A percentile compares a stretch with the other conserved stretches of the same genome.
These are phyloP conservation scores for Microtus montanus DNA, from an alignment of 2,113 vertebrate species.

Conservation along the genomic window DNA sequence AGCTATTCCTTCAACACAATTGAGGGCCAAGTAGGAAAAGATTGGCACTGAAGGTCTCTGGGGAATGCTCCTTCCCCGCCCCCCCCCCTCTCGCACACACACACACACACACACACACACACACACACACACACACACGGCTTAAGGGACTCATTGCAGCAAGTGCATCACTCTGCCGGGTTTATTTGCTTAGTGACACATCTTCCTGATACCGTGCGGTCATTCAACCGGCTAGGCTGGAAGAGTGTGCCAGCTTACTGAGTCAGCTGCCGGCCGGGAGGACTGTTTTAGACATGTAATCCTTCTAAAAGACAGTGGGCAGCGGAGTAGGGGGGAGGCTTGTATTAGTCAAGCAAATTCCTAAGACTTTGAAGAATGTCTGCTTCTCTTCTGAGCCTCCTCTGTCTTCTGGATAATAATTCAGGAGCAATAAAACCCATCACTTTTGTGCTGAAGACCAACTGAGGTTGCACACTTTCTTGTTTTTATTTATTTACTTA, in stretches of 20 bases:
- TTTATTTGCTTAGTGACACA: slow-evolving; percentile 44
- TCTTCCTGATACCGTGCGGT: slow-evolving; percentile 31
- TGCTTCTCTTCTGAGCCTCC: not conserved
- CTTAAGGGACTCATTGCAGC: not conserved
- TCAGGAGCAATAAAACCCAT: not conserved
- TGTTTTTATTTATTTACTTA: not conserved
- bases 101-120: no score
- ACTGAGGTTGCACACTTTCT: not conserved
- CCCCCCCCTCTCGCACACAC: no score
- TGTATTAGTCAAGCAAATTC: not conserved
- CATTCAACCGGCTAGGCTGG: slow-evolving; percentile 32
- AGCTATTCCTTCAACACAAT: no score
- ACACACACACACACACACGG: not conserved
- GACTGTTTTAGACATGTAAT: not conserved
- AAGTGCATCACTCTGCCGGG: not conserved
- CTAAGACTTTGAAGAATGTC: not conserved
- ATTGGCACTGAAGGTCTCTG: no score
- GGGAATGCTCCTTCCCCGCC: no score
- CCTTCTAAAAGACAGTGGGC: not conserved
- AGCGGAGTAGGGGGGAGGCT: no score
- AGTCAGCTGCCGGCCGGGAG: slow-evolving; percentile 16
- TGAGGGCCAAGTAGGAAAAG: no score
- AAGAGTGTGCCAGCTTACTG: slow-evolving; percentile 20
- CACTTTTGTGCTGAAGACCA: not conserved
- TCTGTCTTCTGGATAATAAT: not conserved